A percentile compares a stretch with the other conserved stretches of the same genome.
Evolutionary conservation across 2,888 invertebrate genomes (phyloP).

Genomic region (Belgica antarctica): DNA sequence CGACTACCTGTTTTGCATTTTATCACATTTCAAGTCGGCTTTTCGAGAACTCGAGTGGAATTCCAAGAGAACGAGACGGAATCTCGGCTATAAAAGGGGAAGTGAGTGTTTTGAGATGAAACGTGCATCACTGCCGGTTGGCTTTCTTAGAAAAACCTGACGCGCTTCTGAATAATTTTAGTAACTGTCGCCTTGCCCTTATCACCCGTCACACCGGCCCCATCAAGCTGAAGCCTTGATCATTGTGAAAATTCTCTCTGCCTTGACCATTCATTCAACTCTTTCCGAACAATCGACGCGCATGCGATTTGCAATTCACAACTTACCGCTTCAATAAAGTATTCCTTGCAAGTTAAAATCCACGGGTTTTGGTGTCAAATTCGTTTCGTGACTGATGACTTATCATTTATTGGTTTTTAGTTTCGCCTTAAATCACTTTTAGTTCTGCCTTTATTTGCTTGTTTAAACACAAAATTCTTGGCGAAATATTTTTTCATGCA

Average conservation of each 20-base stretch:
- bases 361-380: background rate
- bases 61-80: no score
- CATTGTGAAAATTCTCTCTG: background rate
- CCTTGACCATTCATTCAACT: slow-evolving; percentile 14
- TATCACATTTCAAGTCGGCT: slow-evolving; percentile 3
- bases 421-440: background rate
- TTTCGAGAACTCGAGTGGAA: background rate
- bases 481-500: background rate
- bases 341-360: background rate
- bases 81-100: no score
- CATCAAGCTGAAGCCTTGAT: background rate
- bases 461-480: background rate
- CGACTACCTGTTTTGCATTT: slow-evolving; percentile 42
- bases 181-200: no score
- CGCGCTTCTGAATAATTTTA: no score
- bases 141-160: no score
- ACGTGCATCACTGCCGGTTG: no score
- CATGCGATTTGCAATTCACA: background rate
- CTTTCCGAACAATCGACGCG: background rate
- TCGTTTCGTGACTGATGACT: background rate
- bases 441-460: slow-evolving; percentile 10
- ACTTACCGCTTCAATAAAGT: background rate
- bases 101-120: background rate
- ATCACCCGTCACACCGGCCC: background rate
- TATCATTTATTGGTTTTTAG: slow-evolving; percentile 11